Evolutionary conservation across 2,113 vertebrate species (phyloP).

Genomic region (Danio rerio): DNA sequence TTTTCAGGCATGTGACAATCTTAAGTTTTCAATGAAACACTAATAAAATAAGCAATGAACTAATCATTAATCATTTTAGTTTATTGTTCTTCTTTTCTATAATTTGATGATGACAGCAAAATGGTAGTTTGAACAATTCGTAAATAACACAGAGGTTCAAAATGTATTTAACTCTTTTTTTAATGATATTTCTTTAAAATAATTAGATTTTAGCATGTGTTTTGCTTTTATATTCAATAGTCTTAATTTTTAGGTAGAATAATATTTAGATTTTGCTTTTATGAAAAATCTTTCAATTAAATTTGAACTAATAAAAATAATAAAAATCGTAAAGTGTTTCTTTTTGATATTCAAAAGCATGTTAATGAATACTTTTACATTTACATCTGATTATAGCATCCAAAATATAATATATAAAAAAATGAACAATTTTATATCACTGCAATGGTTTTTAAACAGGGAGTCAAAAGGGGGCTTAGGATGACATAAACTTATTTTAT

Average conservation of each 20-base stretch:
- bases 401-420: neutral
- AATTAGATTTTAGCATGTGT: too few relatives aligned
- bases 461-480: neutral
- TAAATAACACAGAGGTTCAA: neutral
- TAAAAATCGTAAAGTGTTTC: neutral
- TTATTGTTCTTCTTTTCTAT: too few relatives aligned
- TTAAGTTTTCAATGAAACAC: too few relatives aligned
- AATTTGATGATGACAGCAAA: neutral
- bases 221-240: neutral
- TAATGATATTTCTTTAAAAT: too few relatives aligned
- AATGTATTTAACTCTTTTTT: neutral
- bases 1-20: too few relatives aligned
- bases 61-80: too few relatives aligned
- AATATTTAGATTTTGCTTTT: neutral
- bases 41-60: too few relatives aligned
- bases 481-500: neutral
- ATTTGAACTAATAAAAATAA: neutral
- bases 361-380: too few relatives aligned
- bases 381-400: too few relatives aligned
- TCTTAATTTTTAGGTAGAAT: neutral
- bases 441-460: too few relatives aligned
- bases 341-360: too few relatives aligned
- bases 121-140: neutral
- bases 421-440: neutral
- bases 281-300: neutral